Base-by-base conservation (phyloP, 2,797 vertebrate genomes). In the Helostoma temminkii region DNA sequence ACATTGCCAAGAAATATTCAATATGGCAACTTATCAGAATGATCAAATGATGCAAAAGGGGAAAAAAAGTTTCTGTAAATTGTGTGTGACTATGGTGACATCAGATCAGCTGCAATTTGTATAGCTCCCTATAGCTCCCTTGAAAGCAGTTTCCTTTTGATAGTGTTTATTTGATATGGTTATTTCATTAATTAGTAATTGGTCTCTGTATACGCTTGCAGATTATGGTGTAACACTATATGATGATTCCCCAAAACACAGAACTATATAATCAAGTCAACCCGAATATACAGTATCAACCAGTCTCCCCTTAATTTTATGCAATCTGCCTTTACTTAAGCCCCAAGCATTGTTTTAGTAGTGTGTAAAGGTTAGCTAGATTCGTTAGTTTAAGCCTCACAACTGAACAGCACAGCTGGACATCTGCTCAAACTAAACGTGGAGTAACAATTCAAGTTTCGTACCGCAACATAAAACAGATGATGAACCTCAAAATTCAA, bases 11-110 rank as follows among this genome's bases (percentile, higher is more conserved):
- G 36, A 9, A 74, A 47, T 14, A 68, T 11, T 79, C 24, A n/a
- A 15, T 25, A 67, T 69, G 64, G 43, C 55, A 86, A 85, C 71
- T 69, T 64, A 59, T 50, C 52, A 24, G 11, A 74, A 78, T 80
- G 68, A 75, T 76, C 56, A 67, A 64, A 85, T 75, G 57, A 88
- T 73, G 72, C 62, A 75, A 66, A 49, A 82, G 79, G 80, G 62
- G 25, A 83, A 82, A 71, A 32, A 47, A 74, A 64, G 18, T 39
- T 39, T 16, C 5, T 18, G 9, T 55, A 54, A 60, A 71, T 48
- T 49, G 19, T 18, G 10, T 22, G 50, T 46, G n/a, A 21, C 30
- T 57, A 34, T 61, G 53, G 32, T 37, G 59, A 73, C 24, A 34
- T 56, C 7, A 58, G 42, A 32, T 46, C 2, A 43, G 6, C 46